These are phyloP conservation scores for Synanthedon tipuliformis DNA, from an alignment of 2,888 invertebrate species.

Conservation along the genomic window DNA sequence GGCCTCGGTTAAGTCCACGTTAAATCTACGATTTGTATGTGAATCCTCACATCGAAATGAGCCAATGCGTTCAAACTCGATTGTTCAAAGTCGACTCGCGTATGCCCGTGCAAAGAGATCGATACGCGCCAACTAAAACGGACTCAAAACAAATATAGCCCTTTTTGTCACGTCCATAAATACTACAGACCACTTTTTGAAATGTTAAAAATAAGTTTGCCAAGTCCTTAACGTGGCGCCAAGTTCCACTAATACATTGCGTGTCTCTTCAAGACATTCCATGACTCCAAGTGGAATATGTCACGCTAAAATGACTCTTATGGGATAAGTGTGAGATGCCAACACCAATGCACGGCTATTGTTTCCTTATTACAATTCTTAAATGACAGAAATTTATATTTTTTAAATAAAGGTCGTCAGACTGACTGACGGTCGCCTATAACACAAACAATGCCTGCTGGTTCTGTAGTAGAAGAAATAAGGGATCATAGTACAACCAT, in stretches of 20 bases:
- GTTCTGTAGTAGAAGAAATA: too few species aligned
- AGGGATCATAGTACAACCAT: too few species aligned
- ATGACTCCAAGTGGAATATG: conserved; percentile 22
- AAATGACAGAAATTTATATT: conserved; percentile 2
- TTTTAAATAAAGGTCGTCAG: too few species aligned
- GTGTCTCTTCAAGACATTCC: conserved; percentile 27
- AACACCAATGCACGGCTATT: neutral
- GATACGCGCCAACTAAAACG: neutral
- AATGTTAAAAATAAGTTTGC: conserved; percentile 18
- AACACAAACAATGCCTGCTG: too few species aligned
- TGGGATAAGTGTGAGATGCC: conserved; percentile 5
- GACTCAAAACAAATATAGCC: neutral
- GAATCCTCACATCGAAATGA: conserved; percentile 34
- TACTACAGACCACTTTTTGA: neutral
- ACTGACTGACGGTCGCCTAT: too few species aligned
- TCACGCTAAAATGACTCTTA: conserved; percentile 31
- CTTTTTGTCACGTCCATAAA: neutral
- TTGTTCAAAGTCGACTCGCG: conserved; percentile 39
- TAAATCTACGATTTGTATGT: conserved; percentile 57
- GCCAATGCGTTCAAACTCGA: conserved; percentile 39
- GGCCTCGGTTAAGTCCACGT: conserved; percentile 38
- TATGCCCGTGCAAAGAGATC: conserved; percentile 13
- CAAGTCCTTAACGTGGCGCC: conserved; percentile 42
- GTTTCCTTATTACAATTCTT: neutral
- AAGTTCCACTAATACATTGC: conserved; percentile 27